Percentiles rank a stretch among this genome's conserved stretches.
Conservation (phyloP, 2,797 vertebrate species). For the Enteromius mattozi region DNA sequence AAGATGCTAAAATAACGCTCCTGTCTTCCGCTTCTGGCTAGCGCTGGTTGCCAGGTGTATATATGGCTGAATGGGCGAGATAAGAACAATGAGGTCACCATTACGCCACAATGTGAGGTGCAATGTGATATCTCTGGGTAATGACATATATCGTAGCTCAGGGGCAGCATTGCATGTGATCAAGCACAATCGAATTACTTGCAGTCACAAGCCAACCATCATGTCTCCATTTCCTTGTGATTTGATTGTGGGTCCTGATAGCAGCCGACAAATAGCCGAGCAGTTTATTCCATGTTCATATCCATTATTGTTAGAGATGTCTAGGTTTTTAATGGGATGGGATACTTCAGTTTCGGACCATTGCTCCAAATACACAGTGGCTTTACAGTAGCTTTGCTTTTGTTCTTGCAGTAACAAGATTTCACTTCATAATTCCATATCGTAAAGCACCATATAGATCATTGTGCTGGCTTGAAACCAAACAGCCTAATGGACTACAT, state of each 20-base stretch:
- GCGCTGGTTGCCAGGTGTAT: constrained; percentile 14
- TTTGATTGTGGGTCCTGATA: constrained; percentile 62
- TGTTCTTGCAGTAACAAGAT: constrained; percentile 39
- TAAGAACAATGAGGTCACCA: constrained; percentile 30
- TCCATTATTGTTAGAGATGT: constrained; percentile 45
- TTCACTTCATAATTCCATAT: constrained; percentile 39
- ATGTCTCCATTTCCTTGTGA: constrained; percentile 62
- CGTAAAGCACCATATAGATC: constrained; percentile 28
- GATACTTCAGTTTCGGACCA: constrained; percentile 21
- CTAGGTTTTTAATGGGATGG: constrained; percentile 20
- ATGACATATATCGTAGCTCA: constrained; percentile 45
- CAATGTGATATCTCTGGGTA: constrained; percentile 46
- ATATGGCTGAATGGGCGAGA: constrained; percentile 12
- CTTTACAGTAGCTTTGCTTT: constrained; percentile 32
- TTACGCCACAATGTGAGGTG: constrained; percentile 29
- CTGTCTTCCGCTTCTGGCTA: constrained; percentile 7
- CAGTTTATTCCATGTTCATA: constrained; percentile 41
- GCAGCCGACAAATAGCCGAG: constrained; percentile 28
- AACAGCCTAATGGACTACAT: constrained; percentile 36
- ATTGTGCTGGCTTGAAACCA: constrained; percentile 31
- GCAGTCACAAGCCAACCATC: constrained; percentile 60
- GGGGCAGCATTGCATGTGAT: constrained; percentile 54
- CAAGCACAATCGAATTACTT: constrained; percentile 60
- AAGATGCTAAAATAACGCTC: constrained; percentile 33
- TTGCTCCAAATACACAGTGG: constrained; percentile 27